These are phyloP conservation scores for Forficula auricularia DNA, from an alignment of 1,140 invertebrate genomes.

Conservation along the genomic window DNA sequence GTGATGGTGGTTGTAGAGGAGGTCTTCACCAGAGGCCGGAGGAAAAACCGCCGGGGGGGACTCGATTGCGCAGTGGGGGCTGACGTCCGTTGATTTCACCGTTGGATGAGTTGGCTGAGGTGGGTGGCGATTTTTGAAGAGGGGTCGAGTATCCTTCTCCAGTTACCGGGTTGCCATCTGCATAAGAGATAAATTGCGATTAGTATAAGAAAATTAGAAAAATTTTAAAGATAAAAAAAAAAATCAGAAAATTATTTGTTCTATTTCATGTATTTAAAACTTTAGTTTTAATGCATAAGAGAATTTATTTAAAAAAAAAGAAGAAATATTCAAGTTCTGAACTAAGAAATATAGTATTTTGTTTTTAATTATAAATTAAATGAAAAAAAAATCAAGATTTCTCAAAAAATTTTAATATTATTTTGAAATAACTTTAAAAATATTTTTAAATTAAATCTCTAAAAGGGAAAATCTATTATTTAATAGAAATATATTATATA, in stretches of 20 bases:
- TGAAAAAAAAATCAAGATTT: too few species aligned
- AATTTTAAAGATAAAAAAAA: neutral
- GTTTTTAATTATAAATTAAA: too few species aligned
- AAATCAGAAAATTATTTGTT: conserved; percentile 1
- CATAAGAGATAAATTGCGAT: conserved; percentile 6
- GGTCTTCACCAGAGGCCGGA: conserved; percentile 33
- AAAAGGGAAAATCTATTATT: too few species aligned
- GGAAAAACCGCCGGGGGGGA: conserved; percentile 37
- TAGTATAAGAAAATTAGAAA: conserved; percentile 4
- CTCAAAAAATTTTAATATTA: too few species aligned
- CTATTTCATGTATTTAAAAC: neutral
- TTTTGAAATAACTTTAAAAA: too few species aligned
- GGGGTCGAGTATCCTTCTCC: conserved; percentile 22
- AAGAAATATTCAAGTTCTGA: too few species aligned
- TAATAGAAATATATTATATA: too few species aligned
- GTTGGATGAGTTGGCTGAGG: neutral
- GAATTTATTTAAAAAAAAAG: too few species aligned
- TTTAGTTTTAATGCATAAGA: neutral
- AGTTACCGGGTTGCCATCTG: conserved; percentile 31
- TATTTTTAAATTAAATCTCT: too few species aligned
- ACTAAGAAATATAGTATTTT: too few species aligned
- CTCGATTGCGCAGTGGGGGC: conserved; percentile 23
- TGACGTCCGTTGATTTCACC: neutral
- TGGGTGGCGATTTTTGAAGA: conserved; percentile 1
- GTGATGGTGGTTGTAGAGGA: conserved; percentile 27